Base-by-base conservation (phyloP, 2,888 invertebrate genomes). In the Acleris literana region DNA sequence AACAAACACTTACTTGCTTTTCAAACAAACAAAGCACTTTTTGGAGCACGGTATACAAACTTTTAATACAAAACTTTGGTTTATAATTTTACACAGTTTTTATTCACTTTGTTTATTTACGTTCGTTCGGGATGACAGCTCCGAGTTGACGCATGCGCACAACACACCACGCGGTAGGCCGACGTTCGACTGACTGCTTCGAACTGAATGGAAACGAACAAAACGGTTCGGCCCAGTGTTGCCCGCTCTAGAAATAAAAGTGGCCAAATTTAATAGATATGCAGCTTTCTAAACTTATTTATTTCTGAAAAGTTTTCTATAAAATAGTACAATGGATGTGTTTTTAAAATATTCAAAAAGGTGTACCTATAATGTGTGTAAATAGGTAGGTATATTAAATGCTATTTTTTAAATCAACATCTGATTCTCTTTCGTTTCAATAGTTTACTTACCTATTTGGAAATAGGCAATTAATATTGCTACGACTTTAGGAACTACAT, bases 21-120 rank as follows among this genome's bases (percentile, higher is more conserved):
- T 83, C 84, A 83, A 83, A 83, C 84, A 83, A 86, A 84, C 81
- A 79, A 78, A 77, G 77, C 83, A 82, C 80, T 76, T 68, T 69
- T 64, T 58, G 58, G 67, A 52, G 69, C 69, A 70, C 72, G 71
- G 70, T 71, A 68, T 70, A 65, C 51, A 64, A 64, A 69, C 62
- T 69, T 68, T 65, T 70, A 56, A 49, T 67, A 71, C 61, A 71
- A 70, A 71, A 68, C 71, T 71, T 74, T 64, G 72, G 70, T 76
- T 39, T 39, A 39, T 33, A 39, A 39, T 13, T 78, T 76, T 73
- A 78, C 81, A 84, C 89, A 78, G 80, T 76, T 77, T 76, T 77
- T 72, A 39, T 77, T 82, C 89, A 89, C 87, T 89, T 39, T 87
- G 85, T 88, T 88, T 90, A 86, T 88, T 90, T 90, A 87, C 88